Base-by-base conservation (phyloP, 2,888 invertebrate genomes). In the Harpagoxenus sublaevis region DNA sequence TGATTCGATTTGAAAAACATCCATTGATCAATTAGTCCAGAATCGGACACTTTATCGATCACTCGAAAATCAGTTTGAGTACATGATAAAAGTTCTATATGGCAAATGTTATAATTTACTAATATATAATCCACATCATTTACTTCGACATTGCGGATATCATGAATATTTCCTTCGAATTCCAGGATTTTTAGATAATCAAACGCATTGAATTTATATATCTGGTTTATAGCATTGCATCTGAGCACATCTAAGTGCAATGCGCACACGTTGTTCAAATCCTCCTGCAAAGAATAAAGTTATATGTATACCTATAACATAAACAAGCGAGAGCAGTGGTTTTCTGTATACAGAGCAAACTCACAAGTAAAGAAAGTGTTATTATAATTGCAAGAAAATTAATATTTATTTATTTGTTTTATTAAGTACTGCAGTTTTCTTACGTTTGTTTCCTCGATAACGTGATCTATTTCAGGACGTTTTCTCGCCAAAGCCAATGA, bases 191-290 rank as follows among this genome's bases (percentile, higher is more conserved):
- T 95, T 2, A 95, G 84, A 73, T 95, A 93, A 62, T 96, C 96
- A 65, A 97, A 95, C 88, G 96, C 95, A 90, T 96, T 95, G 71
- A 96, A 95, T 86, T 95, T 94, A 90, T 95, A 95, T 42, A 95
- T 93, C 92, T 95, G 95, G 6, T 94, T 93, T 73, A 95, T 92
- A 0, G 95, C 92, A 0, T 39, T 66, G 6, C 31, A 71, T 75
- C 89, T 87, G 35, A 93, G 66, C 4, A 28, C 12, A 3, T 35
- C 75, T 2, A 92, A 60, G 60, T 92, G 89, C 6, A 88, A 60
- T 55, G 18, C 35, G 42, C 92, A 93, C 1, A 88, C 62, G n/a
- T 84, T 87, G 2, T 71, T 53, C 39, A 90, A 42, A 57, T 90
- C 89, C 12, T 35, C 68, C 92, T 93, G 66, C 8, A 70, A 73